phyloP scores from a whole-genome alignment of 2,888 invertebrate species.

The Drosophila nr. perissopoda region DNA sequence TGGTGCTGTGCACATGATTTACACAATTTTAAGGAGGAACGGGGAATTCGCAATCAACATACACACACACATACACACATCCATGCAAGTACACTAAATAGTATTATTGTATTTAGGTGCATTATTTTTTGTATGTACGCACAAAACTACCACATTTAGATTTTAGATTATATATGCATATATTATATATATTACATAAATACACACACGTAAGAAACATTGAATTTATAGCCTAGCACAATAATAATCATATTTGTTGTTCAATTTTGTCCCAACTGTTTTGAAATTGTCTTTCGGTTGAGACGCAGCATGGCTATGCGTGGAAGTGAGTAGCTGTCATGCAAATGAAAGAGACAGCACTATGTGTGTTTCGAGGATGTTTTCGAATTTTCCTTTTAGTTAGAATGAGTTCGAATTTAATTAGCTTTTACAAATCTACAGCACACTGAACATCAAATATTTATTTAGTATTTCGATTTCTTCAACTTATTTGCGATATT shows the following conservation, averaged over 20 bases:
- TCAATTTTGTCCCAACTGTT: slow-evolving; percentile 5
- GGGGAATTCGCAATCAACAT: not conserved
- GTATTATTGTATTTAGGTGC: slow-evolving; percentile 3
- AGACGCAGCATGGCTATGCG: slow-evolving; percentile 30
- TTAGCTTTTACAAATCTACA: slow-evolving; percentile 11
- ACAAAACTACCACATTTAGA: slow-evolving; percentile 40
- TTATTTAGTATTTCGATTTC: slow-evolving; percentile 1
- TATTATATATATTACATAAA: slow-evolving; percentile 72
- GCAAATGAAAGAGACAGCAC: slow-evolving; percentile 36
- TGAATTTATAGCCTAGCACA: slow-evolving; percentile 36
- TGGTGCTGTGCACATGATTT: slow-evolving; percentile 12
- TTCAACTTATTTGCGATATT: slow-evolving; percentile 7
- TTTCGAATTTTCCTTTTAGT: not conserved
- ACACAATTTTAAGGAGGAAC: not conserved
- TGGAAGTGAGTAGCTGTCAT: slow-evolving; percentile 24
- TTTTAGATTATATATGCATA: slow-evolving; percentile 12
- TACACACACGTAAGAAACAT: slow-evolving; percentile 75
- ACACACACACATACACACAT: not conserved
- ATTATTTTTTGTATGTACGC: slow-evolving; percentile 13
- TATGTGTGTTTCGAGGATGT: slow-evolving; percentile 20
- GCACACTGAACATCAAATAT: slow-evolving; percentile 28
- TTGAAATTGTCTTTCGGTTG: slow-evolving; percentile 2
- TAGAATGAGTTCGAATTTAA: not conserved
- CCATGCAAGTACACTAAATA: slow-evolving; percentile 10
- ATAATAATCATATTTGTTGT: slow-evolving; percentile 12